Conservation (phyloP, 1,140 invertebrate species). For the Frieseomelitta varia region DNA sequence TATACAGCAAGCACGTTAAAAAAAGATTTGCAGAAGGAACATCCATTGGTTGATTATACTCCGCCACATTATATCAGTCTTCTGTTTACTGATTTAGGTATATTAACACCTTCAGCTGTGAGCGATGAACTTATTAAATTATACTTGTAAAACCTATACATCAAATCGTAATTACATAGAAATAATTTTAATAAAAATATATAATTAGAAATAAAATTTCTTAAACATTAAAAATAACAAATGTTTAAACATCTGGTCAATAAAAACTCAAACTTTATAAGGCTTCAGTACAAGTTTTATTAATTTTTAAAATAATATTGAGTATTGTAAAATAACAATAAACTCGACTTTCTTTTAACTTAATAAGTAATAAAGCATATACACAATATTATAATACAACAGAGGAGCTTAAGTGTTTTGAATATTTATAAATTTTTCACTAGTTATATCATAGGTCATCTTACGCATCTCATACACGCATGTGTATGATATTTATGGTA, state of each 20-base stretch:
- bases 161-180: neutral
- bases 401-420: neutral
- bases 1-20: slow-evolving; percentile 84
- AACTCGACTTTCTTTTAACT: slow-evolving; percentile 5
- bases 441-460: neutral
- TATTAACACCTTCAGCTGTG: slow-evolving; percentile 96
- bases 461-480: slow-evolving; percentile 10
- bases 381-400: slow-evolving; percentile 7
- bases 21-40: slow-evolving; percentile 87
- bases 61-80: slow-evolving; percentile 96
- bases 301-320: slow-evolving; percentile 42
- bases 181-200: neutral
- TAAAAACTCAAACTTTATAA: slow-evolving; percentile 14
- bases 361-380: slow-evolving; percentile 40
- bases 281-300: slow-evolving; percentile 21
- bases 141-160: slow-evolving; percentile 87
- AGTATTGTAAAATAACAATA: slow-evolving; percentile 49
- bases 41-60: slow-evolving; percentile 97
- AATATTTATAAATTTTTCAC: neutral
- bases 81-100: slow-evolving; percentile 97
- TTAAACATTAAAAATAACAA: neutral
- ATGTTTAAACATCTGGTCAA: neutral
- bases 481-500: neutral
- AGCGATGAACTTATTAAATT: slow-evolving; percentile 98
- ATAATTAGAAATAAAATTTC: neutral